Evolutionary conservation across 2,888 invertebrate species (phyloP).

Genomic region (Chrysomela aeneicollis): DNA sequence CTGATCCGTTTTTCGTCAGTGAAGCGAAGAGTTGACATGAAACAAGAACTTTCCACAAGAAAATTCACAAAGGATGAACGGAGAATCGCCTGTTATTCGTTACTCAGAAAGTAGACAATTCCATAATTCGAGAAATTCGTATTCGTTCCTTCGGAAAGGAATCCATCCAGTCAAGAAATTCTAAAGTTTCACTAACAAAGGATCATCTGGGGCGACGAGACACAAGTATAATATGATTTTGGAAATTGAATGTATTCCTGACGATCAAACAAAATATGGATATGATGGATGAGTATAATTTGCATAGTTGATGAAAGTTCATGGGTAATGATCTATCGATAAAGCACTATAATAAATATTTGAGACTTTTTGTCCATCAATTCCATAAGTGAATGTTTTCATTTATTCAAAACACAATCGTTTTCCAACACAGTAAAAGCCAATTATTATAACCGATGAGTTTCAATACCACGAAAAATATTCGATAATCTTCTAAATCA

Average conservation of each 20-base stretch:
- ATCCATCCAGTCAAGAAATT: not conserved
- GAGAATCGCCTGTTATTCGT: not conserved
- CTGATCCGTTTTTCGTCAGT: not conserved
- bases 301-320: no score
- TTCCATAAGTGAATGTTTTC: no score
- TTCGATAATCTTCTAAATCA: no score
- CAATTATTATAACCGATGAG: no score
- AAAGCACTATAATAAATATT: no score
- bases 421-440: no score
- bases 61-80: not conserved
- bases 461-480: no score
- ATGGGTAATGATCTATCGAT: no score
- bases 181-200: not conserved
- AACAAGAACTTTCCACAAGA: not conserved
- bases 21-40: not conserved
- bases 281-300: no score
- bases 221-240: not conserved
- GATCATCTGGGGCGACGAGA: not conserved
- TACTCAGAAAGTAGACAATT: not conserved
- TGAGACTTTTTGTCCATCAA: no score
- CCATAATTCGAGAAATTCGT: not conserved
- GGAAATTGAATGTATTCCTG: not conserved
- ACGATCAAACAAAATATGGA: no score
- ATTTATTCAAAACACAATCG: no score
- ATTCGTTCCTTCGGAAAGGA: not conserved